phyloP scores from a whole-genome alignment of 2,888 invertebrate genomes.

The Diaphora mendica region DNA sequence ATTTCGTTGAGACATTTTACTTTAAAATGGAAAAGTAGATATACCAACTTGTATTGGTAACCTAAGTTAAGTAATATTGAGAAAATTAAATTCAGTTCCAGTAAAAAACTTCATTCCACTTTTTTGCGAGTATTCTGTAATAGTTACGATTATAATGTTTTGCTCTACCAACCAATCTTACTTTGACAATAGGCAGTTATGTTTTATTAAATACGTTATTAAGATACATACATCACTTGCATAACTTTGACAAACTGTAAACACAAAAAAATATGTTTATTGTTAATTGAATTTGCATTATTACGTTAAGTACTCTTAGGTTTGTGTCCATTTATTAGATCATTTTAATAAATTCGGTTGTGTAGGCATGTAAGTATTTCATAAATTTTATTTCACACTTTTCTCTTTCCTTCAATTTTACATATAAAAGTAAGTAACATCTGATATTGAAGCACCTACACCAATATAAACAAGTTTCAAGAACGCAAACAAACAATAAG shows the following conservation, averaged over 20 bases:
- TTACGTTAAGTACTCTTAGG: no score
- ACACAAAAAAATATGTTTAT: no score
- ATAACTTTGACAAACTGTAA: neutral
- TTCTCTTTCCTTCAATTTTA: neutral
- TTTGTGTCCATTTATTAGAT: neutral
- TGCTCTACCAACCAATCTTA: neutral
- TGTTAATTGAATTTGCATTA: no score
- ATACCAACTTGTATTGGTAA: neutral
- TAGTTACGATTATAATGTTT: neutral
- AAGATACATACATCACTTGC: neutral
- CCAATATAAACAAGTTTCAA: slow-evolving; percentile 8
- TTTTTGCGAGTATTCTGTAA: neutral
- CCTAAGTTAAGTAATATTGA: neutral
- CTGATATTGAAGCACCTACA: neutral
- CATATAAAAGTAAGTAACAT: neutral
- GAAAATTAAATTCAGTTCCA: neutral
- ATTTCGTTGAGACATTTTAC: slow-evolving; percentile 54
- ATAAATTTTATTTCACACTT: neutral
- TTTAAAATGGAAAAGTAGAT: slow-evolving; percentile 19
- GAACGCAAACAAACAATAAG: slow-evolving; percentile 46
- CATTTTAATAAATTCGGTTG: neutral
- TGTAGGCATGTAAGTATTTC: neutral
- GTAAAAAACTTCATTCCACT: neutral
- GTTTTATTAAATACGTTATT: neutral
- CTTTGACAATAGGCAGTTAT: neutral